Conservation (phyloP, 2,888 invertebrate genomes). For the Acanthoscelides obtectus region DNA sequence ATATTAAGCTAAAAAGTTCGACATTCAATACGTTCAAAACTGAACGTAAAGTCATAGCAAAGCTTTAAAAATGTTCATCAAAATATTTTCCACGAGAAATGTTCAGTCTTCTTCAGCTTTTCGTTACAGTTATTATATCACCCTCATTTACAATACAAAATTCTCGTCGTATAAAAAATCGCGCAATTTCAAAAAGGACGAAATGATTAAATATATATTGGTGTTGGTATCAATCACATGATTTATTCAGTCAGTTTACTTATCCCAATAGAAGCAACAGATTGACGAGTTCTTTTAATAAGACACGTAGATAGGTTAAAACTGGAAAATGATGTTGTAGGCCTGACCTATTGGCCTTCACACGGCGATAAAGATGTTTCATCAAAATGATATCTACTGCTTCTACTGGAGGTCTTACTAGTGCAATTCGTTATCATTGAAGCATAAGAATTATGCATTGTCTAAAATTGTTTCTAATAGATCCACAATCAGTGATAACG, state of each 20-base stretch:
- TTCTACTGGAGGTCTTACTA: not conserved
- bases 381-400: not conserved
- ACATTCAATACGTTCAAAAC: too few relatives aligned
- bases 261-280: not conserved
- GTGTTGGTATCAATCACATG: not conserved
- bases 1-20: too few relatives aligned
- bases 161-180: not conserved
- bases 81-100: not conserved
- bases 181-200: not conserved
- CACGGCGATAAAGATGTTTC: not conserved
- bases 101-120: not conserved
- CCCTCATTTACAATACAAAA: not conserved
- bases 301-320: not conserved
- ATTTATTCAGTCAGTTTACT: not conserved
- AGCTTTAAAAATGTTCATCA: too few relatives aligned
- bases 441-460: not conserved
- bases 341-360: not conserved
- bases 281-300: not conserved
- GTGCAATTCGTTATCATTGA: not conserved
- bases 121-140: not conserved
- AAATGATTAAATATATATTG: not conserved
- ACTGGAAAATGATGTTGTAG: not conserved
- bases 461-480: not conserved
- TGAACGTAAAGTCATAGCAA: too few relatives aligned
- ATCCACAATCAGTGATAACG: not conserved